phyloP scores from a whole-genome alignment of 2,797 vertebrate genomes.

The Notamacropus eugenii region DNA sequence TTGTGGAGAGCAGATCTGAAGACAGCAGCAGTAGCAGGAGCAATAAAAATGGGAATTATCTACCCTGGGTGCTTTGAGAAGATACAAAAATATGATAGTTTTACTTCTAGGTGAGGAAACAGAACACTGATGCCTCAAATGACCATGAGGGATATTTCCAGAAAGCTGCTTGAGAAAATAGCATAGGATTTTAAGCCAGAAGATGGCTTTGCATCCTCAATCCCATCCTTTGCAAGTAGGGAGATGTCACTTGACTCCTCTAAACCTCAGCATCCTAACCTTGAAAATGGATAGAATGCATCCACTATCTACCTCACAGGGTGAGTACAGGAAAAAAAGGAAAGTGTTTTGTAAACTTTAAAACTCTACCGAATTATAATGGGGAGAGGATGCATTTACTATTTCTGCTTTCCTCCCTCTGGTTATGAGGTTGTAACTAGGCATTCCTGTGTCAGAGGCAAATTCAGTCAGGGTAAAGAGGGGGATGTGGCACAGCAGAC shows the following conservation, averaged over 20 bases:
- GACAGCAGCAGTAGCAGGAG: not conserved
- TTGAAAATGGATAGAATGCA: not conserved
- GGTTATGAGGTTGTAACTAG: not conserved
- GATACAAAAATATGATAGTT: not conserved
- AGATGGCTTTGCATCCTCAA: not conserved
- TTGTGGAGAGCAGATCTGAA: not conserved
- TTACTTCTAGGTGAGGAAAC: not conserved
- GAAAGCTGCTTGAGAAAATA: not conserved
- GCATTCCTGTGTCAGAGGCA: not conserved
- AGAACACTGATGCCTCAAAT: not conserved
- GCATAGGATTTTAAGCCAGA: not conserved
- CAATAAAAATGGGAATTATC: not conserved
- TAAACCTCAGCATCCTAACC: not conserved
- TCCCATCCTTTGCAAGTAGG: not conserved
- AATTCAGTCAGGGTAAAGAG: not conserved
- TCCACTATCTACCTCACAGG: not conserved
- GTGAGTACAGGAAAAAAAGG: not conserved
- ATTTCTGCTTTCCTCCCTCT: not conserved
- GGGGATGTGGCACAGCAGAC: not conserved
- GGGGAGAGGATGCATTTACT: not conserved
- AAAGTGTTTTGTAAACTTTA: not conserved
- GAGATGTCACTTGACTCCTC: not conserved
- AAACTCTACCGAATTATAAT: not conserved
- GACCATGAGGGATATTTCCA: not conserved
- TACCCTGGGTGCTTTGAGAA: not conserved